Evolutionary conservation across 2,888 invertebrate species (phyloP).

Genomic region (Clostera curtula): DNA sequence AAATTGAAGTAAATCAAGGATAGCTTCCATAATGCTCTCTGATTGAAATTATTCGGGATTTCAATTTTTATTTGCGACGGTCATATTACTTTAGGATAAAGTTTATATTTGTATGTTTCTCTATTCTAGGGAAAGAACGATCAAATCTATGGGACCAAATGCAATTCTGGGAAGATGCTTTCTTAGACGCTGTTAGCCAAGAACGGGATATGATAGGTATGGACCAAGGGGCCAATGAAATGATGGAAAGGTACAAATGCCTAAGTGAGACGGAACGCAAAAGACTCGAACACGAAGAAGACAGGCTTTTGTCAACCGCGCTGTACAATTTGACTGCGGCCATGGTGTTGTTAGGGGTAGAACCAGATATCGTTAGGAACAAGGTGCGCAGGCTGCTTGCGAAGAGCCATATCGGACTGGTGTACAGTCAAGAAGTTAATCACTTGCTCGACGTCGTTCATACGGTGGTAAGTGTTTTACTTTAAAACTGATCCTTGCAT

Average conservation of each 20-base stretch:
- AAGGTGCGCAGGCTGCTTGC: slow-evolving; percentile 94
- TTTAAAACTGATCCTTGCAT: neutral
- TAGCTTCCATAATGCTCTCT: too few species aligned
- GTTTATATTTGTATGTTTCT: neutral
- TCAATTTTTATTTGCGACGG: too few species aligned
- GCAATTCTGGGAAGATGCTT: slow-evolving; percentile 99
- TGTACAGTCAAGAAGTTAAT: slow-evolving; percentile 98
- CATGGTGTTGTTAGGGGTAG: slow-evolving; percentile 93
- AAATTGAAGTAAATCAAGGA: too few species aligned
- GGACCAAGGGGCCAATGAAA: slow-evolving; percentile 99
- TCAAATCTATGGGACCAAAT: slow-evolving; percentile 97
- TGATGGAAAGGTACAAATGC: slow-evolving; percentile 98
- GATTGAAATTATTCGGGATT: too few species aligned
- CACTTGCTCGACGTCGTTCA: slow-evolving; percentile 95
- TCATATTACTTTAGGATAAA: neutral
- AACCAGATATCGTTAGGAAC: slow-evolving; percentile 87
- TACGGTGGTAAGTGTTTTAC: slow-evolving; percentile 82
- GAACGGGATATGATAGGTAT: slow-evolving; percentile 99
- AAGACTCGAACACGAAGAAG: slow-evolving; percentile 97
- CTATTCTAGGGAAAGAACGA: slow-evolving; percentile 80
- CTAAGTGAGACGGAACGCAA: slow-evolving; percentile 95
- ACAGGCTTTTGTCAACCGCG: slow-evolving; percentile 94
- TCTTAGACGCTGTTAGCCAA: slow-evolving; percentile 97
- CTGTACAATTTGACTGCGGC: slow-evolving; percentile 97
- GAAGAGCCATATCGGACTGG: slow-evolving; percentile 98